Evolutionary conservation across 2,797 vertebrate species (phyloP).

Genomic region (Sus cebifrons): DNA sequence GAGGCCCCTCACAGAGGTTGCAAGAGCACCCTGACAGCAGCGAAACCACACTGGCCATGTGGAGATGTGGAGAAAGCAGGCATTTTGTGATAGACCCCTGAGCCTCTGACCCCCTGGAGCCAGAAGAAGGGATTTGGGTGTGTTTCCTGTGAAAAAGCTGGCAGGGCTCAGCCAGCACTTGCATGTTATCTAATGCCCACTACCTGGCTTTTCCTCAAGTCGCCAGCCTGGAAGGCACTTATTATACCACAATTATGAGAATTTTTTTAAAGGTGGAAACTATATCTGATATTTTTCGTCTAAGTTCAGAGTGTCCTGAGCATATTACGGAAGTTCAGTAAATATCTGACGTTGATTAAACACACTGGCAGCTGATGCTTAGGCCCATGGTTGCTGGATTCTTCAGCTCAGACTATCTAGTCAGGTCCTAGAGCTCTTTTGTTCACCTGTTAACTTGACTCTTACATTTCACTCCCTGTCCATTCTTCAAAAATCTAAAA

Average conservation of each 20-base stretch:
- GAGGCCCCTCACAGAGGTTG: not conserved
- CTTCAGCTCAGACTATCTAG: not conserved
- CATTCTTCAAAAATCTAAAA: not conserved
- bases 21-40: not conserved
- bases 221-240: not conserved
- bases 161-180: not conserved
- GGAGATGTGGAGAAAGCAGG: not conserved
- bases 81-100: not conserved
- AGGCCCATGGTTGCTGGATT: not conserved
- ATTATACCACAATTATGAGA: not conserved
- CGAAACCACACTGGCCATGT: not conserved
- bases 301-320: not conserved
- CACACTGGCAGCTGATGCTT: not conserved
- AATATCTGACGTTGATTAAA: not conserved
- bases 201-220: not conserved
- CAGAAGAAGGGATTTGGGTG: not conserved
- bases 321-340: not conserved
- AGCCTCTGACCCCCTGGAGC: not conserved
- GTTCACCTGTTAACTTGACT: not conserved
- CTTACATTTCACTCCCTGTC: not conserved
- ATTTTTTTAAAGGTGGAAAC: not conserved
- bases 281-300: not conserved
- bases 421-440: not conserved
- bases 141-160: not conserved
- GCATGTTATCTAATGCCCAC: not conserved